Evolutionary conservation across 2,113 vertebrate species (phyloP), one percentile per base, ranked within the genome.

Genomic region (Tiliqua scincoides): DNA sequence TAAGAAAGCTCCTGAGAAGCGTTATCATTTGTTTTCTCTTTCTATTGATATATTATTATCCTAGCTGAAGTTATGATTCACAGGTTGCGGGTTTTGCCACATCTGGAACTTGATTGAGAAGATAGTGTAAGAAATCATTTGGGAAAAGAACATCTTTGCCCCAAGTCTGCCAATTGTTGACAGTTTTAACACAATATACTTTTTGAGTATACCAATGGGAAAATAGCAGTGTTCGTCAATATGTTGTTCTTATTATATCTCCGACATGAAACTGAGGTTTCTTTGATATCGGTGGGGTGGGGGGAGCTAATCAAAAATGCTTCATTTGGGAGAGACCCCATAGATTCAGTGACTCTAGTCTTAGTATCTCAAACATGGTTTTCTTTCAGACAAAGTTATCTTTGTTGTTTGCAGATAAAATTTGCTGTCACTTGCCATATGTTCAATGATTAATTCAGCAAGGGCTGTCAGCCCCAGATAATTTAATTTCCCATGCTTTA

Each of bases 361-460:
- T 32, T 90, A 40, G 74, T 92, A 67, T 61, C 67, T 79, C 79
- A 87, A 85, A 79, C 76, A n/a, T 25, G 77, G 15, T 91, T 95
- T 92, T 84, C 82, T 93, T 93, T 77, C 88, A 73, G 94, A 94
- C 92, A 90, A 95, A 96, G 90, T 93, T 95, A 83, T 91, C 37
- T 90, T 94, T 88, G 81, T 88, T 95, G 75, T 94, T 93, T 93
- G 92, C 89, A 91, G 73, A 93, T 93, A 59, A 95, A 94, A 95
- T 95, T 95, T 96, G 82, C 90, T 95, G 95, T 95, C 94, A 95
- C 87, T 95, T 96, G 89, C 95, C 95, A 95, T 96, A 95, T 97
- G 95, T 90, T 95, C 84, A 82, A 82, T 96, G 92, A 96, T 96
- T 97, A 95, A 96, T 96, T 95, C 83, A 92, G 82, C 91, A 89